These are phyloP conservation scores for Lissocephala sabroskyi DNA, from an alignment of 2,888 invertebrate species.

Conservation along the genomic window DNA sequence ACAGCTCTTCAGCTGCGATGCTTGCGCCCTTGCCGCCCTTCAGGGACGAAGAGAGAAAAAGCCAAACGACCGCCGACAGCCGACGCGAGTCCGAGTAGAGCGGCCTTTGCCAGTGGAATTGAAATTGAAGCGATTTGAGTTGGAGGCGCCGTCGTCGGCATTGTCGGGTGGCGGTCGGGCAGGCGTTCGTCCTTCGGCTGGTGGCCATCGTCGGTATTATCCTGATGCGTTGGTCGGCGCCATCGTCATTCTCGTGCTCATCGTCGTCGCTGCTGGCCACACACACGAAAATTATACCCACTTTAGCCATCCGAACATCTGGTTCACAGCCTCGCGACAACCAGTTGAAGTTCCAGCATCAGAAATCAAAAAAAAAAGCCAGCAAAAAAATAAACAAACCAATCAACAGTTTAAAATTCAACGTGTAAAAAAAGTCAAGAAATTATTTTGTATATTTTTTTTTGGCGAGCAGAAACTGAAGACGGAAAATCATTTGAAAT, in stretches of 20 bases:
- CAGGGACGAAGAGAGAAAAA: too few species aligned
- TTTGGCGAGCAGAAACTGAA: too few species aligned
- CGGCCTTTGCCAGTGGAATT: too few species aligned
- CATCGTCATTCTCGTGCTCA: constrained; percentile 45
- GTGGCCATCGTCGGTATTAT: constrained; percentile 5
- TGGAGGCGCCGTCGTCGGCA: constrained; percentile 4
- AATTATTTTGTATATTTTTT: too few species aligned
- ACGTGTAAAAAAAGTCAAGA: not conserved
- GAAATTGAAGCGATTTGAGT: constrained; percentile 43
- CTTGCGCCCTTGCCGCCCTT: too few species aligned
- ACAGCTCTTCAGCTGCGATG: not conserved
- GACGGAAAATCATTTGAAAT: too few species aligned
- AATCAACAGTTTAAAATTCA: not conserved
- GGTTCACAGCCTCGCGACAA: constrained; percentile 45
- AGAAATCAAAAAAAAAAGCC: not conserved
- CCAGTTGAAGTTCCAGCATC: constrained; percentile 44
- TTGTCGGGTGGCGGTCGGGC: constrained; percentile 8
- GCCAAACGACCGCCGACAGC: too few species aligned
- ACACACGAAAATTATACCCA: constrained; percentile 23
- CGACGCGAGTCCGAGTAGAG: too few species aligned
- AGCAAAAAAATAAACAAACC: constrained; percentile 1
- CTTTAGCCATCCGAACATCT: constrained; percentile 15
- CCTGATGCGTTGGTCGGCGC: constrained; percentile 1
- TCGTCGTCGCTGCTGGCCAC: constrained; percentile 51
- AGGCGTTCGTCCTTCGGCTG: not conserved